These are phyloP conservation scores for Enteromius afrohamiltoni DNA, from an alignment of 2,797 vertebrate species.

Conservation along the genomic window DNA sequence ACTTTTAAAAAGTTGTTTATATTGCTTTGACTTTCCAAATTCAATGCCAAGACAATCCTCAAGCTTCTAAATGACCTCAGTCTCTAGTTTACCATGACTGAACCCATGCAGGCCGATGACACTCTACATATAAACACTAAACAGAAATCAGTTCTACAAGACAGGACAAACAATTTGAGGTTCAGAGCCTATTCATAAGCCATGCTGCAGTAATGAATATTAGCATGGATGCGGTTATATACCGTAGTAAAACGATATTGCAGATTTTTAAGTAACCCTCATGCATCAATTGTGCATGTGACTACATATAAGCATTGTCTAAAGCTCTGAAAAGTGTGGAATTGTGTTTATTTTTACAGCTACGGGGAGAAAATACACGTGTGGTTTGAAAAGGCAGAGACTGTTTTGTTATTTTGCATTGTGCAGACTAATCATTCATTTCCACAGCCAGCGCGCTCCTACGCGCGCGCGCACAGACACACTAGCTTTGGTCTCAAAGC, in stretches of 20 bases:
- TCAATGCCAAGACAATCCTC: not conserved
- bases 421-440: conserved; percentile 76
- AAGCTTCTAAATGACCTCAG: not conserved
- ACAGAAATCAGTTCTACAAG: not conserved
- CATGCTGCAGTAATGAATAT: not conserved
- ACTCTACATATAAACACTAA: conserved; percentile 24
- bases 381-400: not conserved
- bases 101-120: conserved; percentile 1
- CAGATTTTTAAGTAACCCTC: not conserved
- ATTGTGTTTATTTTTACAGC: not conserved
- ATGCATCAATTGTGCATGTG: not conserved
- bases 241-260: not conserved
- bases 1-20: conserved; percentile 4
- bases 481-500: conserved; percentile 21
- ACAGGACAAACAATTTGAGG: not conserved
- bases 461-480: not conserved
- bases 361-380: not conserved
- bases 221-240: not conserved
- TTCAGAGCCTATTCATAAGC: not conserved
- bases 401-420: conserved; percentile 19
- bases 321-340: not conserved
- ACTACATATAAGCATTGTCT: not conserved
- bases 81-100: conserved; percentile 14
- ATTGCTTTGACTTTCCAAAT: not conserved
- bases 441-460: conserved; percentile 60